These are phyloP conservation scores for Drosophila nannoptera DNA, from an alignment of 1,140 invertebrate species.

Conservation along the genomic window DNA sequence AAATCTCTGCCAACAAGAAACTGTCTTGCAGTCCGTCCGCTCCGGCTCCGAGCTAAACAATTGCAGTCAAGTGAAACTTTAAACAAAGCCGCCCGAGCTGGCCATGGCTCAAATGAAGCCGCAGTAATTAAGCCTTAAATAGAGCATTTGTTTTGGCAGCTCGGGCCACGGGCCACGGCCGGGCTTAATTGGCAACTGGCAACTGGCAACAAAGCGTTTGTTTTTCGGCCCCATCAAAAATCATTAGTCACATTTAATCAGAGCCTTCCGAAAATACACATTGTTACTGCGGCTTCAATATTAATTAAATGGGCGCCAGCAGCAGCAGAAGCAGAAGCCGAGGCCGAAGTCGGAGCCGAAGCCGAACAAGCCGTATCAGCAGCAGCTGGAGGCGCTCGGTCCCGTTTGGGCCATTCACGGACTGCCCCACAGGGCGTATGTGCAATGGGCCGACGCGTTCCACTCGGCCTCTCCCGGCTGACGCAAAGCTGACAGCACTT, in stretches of 20 bases:
- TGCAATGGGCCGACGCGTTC: conserved; percentile 39
- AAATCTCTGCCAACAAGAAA: conserved; percentile 49
- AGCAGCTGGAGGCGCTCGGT: neutral
- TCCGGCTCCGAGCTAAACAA: conserved; percentile 39
- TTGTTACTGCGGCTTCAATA: conserved; percentile 74
- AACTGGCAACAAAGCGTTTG: conserved; percentile 52
- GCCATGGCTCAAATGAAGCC: conserved; percentile 20
- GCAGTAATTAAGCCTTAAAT: conserved; percentile 63
- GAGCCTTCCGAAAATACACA: conserved; percentile 46
- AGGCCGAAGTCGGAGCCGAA: too few species aligned
- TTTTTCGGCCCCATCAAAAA: conserved; percentile 50
- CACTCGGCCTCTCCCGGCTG: conserved; percentile 31
- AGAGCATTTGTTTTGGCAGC: conserved; percentile 60
- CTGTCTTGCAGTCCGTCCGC: conserved; percentile 9
- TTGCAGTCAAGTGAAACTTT: conserved; percentile 60
- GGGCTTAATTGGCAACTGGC: conserved; percentile 52
- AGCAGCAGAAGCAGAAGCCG: too few species aligned
- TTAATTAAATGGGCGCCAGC: conserved; percentile 63
- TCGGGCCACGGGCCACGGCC: conserved; percentile 31
- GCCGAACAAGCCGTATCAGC: neutral
- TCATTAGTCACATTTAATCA: conserved; percentile 70
- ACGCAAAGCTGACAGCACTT: conserved; percentile 75
- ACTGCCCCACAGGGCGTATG: conserved; percentile 40
- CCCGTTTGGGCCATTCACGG: conserved; percentile 11
- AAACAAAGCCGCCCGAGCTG: conserved; percentile 34